phyloP scores from a whole-genome alignment of 2,797 vertebrate genomes.

The Lutjanus argentimaculatus region DNA sequence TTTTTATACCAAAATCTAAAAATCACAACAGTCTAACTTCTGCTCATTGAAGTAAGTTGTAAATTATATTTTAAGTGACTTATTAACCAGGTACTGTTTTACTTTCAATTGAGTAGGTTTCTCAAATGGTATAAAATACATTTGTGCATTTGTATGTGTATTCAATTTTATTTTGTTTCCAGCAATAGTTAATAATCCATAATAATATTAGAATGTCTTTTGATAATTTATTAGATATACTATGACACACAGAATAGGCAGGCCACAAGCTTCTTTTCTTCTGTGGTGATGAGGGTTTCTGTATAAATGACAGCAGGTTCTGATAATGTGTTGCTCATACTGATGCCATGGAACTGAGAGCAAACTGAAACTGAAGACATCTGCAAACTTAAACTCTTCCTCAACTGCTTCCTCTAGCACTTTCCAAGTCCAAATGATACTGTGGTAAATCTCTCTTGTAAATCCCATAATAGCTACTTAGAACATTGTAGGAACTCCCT shows the following conservation, averaged over 20 bases:
- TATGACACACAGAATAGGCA: background rate
- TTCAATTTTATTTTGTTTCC: background rate
- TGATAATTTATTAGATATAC: too few species aligned
- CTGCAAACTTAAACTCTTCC: constrained; percentile 26
- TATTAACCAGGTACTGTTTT: too few species aligned
- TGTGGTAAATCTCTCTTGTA: constrained; percentile 44
- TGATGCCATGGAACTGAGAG: constrained; percentile 14
- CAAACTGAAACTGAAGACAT: constrained; percentile 53
- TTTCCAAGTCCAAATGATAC: constrained; percentile 51
- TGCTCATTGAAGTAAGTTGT: too few species aligned
- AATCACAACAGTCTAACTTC: too few species aligned
- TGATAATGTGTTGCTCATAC: constrained; percentile 31
- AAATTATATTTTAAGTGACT: too few species aligned
- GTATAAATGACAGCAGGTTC: background rate
- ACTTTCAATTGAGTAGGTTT: too few species aligned
- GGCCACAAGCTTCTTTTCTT: background rate
- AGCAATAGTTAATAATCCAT: background rate
- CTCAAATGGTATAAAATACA: too few species aligned
- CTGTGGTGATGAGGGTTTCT: background rate
- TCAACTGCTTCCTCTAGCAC: constrained; percentile 28
- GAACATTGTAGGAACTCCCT: constrained; percentile 20
- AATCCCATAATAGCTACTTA: constrained; percentile 42
- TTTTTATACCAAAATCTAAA: too few species aligned
- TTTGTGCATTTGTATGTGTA: background rate
- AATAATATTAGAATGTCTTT: background rate